phyloP scores from a whole-genome alignment of 2,797 vertebrate genomes.

The Cuculus canorus region DNA sequence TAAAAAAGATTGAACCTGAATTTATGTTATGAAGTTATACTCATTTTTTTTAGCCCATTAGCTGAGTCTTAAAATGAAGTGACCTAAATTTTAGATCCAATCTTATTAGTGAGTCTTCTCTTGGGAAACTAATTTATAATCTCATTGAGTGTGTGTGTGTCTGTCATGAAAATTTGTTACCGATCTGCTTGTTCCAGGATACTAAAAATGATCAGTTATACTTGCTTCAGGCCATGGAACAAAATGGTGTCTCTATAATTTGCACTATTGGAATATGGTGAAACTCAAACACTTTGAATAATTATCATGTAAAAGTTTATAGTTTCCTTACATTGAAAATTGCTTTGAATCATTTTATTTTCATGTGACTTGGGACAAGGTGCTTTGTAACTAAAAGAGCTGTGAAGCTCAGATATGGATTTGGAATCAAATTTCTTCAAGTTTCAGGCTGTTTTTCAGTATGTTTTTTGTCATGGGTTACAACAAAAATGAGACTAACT shows the following conservation, averaged over 20 bases:
- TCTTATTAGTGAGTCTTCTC: constrained; percentile 61
- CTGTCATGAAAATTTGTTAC: constrained; percentile 60
- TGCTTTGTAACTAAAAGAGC: not conserved
- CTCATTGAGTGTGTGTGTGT: constrained; percentile 44
- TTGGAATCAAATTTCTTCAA: not conserved
- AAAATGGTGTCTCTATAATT: not conserved
- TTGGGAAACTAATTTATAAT: constrained; percentile 62
- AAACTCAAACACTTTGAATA: not conserved
- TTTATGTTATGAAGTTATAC: constrained; percentile 59
- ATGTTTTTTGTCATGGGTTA: not conserved
- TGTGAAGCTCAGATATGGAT: not conserved
- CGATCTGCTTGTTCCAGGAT: not conserved
- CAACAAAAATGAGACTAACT: not conserved
- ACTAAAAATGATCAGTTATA: constrained; percentile 30
- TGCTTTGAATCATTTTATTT: not conserved
- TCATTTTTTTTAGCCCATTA: constrained; percentile 47
- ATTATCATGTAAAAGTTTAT: not conserved
- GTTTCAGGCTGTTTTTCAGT: not conserved
- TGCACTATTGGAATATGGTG: not conserved
- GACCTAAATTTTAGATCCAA: constrained; percentile 59
- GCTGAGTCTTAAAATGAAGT: constrained; percentile 63
- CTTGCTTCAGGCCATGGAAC: not conserved
- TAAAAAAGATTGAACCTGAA: constrained; percentile 51
- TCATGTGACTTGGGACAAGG: not conserved
- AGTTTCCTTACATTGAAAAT: not conserved